Percentiles rank a stretch among this genome's conserved stretches.
These are phyloP conservation scores for Coenonympha arcania DNA, from an alignment of 2,888 invertebrate genomes.

Conservation along the genomic window DNA sequence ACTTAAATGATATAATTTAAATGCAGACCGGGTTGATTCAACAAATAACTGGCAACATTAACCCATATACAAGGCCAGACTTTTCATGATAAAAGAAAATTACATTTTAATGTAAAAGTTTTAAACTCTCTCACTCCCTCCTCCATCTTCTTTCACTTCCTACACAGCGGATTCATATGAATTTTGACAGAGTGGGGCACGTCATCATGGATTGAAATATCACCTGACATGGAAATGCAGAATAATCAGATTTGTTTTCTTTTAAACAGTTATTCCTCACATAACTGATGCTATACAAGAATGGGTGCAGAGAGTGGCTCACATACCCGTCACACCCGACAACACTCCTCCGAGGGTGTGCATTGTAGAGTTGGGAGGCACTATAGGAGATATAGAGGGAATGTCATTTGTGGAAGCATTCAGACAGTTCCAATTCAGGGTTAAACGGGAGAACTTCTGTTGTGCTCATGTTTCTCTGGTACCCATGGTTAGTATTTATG, in stretches of 20 bases:
- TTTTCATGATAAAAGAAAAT: no score
- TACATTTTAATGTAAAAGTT: no score
- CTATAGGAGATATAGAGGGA: conserved; percentile 99
- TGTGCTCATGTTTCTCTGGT: conserved; percentile 97
- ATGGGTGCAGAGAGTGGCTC: conserved; percentile 96
- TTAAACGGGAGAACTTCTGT: conserved; percentile 94
- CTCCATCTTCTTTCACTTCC: no score
- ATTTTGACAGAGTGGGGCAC: no score
- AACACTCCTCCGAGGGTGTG: conserved; percentile 83
- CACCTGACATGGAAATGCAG: no score
- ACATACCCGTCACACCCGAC: conserved; percentile 84
- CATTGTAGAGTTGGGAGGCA: conserved; percentile 95
- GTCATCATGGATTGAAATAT: no score
- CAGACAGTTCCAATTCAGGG: conserved; percentile 96
- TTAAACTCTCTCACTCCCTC: no score
- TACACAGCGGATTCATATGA: no score
- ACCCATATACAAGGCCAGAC: no score
- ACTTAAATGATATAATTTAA: no score
- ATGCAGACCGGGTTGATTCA: no score
- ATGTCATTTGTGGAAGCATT: conserved; percentile 99
- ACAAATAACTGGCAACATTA: no score
- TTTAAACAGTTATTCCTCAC: conserved; percentile 91
- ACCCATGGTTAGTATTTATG: conserved; percentile 79
- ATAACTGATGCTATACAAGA: conserved; percentile 98
- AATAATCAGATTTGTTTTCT: background rate